Conservation (phyloP, 1,140 invertebrate genomes). For the Myzus persicae region DNA sequence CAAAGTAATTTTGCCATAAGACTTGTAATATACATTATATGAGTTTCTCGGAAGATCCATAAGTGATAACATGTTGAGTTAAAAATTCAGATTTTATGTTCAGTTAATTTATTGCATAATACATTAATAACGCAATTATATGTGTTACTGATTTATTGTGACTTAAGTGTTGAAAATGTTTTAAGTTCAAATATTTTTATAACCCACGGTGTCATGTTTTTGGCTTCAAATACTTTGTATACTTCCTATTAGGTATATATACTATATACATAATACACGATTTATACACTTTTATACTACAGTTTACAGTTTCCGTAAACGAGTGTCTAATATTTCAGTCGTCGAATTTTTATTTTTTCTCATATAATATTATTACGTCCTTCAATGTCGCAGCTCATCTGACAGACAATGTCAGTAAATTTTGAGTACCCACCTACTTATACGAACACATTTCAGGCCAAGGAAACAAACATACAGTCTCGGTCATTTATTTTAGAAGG, state of each 20-base stretch:
- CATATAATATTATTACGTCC: background rate
- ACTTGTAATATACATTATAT: background rate
- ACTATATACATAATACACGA: background rate
- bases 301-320: background rate
- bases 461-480: slow-evolving; percentile 9
- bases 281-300: background rate
- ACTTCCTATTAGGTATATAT: background rate
- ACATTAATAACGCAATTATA: background rate
- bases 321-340: background rate
- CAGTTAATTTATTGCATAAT: slow-evolving; percentile 1
- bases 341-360: background rate
- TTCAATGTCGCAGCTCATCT: background rate
- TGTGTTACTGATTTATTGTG: slow-evolving; percentile 2
- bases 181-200: background rate
- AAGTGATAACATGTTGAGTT: background rate
- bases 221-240: slow-evolving; percentile 1
- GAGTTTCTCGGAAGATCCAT: background rate
- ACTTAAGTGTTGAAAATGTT: background rate
- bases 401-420: slow-evolving; percentile 15
- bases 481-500: background rate
- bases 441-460: slow-evolving; percentile 30
- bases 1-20: background rate
- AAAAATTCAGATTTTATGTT: slow-evolving; percentile 26
- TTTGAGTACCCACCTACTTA: slow-evolving; percentile 7
- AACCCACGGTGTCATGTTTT: background rate